Percentiles rank a stretch among this genome's conserved stretches.
Evolutionary conservation across 64 coral and sea anemone species (phyloP).

Genomic region (Orbicella faveolata): DNA sequence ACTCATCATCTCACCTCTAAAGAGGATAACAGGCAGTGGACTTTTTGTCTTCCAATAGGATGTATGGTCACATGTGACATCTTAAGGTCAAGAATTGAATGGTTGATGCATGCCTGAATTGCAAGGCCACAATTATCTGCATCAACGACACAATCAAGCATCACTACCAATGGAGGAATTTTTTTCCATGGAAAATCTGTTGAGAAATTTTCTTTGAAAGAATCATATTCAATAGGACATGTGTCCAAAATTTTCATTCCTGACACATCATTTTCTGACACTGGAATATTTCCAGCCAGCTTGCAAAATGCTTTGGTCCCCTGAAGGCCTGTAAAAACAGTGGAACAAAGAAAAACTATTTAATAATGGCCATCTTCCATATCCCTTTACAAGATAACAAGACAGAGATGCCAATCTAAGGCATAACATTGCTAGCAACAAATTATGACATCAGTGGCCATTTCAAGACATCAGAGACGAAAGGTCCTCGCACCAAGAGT

Average conservation of each 20-base stretch:
- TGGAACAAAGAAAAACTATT: neutral
- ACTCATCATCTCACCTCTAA: slow-evolving; percentile 32
- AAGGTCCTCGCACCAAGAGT: no score
- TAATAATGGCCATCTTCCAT: neutral
- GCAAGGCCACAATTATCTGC: slow-evolving; percentile 40
- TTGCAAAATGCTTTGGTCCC: slow-evolving; percentile 74
- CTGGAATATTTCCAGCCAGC: slow-evolving; percentile 43
- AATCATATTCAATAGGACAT: neutral
- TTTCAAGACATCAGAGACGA: no score
- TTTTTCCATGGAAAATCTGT: neutral
- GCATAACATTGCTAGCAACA: no score
- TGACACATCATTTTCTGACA: slow-evolving; percentile 62
- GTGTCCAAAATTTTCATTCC: slow-evolving; percentile 53
- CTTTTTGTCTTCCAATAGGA: neutral
- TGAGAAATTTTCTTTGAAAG: neutral
- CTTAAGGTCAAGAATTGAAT: slow-evolving; percentile 47
- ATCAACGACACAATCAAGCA: slow-evolving; percentile 43
- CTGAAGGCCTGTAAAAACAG: slow-evolving; percentile 16
- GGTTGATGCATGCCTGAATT: slow-evolving; percentile 45
- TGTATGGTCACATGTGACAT: slow-evolving; percentile 25
- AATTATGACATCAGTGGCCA: no score
- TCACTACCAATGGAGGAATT: slow-evolving; percentile 36
- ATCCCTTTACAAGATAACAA: neutral
- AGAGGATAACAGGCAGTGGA: slow-evolving; percentile 15
- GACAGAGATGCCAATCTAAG: no score